These are phyloP conservation scores for Agrotis ipsilon DNA, from an alignment of 2,888 invertebrate species.

Conservation along the genomic window DNA sequence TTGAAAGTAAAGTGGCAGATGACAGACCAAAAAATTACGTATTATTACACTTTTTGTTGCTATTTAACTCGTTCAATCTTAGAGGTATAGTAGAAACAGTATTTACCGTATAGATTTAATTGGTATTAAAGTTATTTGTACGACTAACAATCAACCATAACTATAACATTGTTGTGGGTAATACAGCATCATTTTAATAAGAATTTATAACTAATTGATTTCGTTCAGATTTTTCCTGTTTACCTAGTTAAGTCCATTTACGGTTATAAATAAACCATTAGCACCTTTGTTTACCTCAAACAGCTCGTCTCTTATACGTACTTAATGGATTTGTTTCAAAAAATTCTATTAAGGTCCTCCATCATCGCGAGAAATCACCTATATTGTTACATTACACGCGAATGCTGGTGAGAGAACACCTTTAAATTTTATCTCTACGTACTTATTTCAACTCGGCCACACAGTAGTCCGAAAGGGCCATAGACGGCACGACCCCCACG, in stretches of 20 bases:
- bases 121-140: neutral
- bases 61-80: conserved; percentile 1
- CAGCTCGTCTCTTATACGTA: neutral
- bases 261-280: neutral
- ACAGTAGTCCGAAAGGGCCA: no score
- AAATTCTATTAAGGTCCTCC: no score
- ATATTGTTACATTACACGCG: no score
- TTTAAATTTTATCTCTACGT: no score
- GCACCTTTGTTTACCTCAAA: conserved; percentile 5
- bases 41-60: neutral
- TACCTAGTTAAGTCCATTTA: neutral
- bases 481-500: no score
- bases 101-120: neutral
- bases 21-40: no score
- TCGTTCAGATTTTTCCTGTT: conserved; percentile 39
- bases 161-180: neutral
- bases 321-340: no score
- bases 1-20: no score
- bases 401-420: no score
- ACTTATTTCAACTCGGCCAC: no score
- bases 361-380: no score
- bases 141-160: neutral
- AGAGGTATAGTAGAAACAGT: no score
- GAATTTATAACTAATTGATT: conserved; percentile 13
- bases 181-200: neutral